Evolutionary conservation across 2,113 vertebrate species (phyloP), one percentile per base, ranked within the genome.

Genomic region (Melanerpes aurifrons): DNA sequence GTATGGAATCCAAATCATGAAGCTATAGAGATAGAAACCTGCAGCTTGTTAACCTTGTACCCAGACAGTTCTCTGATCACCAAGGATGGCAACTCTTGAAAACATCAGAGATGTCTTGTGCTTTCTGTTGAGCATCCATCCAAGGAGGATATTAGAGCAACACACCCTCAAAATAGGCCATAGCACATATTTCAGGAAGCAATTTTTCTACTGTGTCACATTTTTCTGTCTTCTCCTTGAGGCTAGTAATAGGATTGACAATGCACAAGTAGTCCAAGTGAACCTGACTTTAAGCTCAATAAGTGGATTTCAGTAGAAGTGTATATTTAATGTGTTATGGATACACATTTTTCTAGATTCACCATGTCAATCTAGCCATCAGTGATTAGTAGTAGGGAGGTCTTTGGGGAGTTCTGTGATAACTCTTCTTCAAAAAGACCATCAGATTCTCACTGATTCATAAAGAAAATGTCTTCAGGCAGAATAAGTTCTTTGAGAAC

Each of bases 261-360:
- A 48, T 37, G 63, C 20, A 28, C 29, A 17, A 3, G 31, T 10
- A 85, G 74, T 86, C 80, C 93, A 93, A 74, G 81, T 87, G 80
- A 89, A 89, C 72, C 90, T 75, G 73, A 93, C 79, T 84, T 90
- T 88, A 91, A 92, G 78, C 77, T 94, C 96, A 3, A 91, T 81
- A 58, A 84, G 35, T 81, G 64, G 47, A 80, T 93, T 96, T 90
- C 66, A 82, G 88, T 56, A 85, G 68, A 84, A 80, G 72, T 54
- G 29, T 67, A 24, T 22, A 22, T 91, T 85, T 95, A 72, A 82
- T 93, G 61, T 91, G 79, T 53, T 83, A 43, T 62, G 47, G 69
- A 50, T 87, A 74, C 78, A 83, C 59, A 68, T 93, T 96, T 96
- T 93, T 74, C 71, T 91, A 77, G 31, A 94, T 95, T 96, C 91